Base-by-base conservation (phyloP, 2,113 vertebrate genomes). In the Calidris pygmaea region DNA sequence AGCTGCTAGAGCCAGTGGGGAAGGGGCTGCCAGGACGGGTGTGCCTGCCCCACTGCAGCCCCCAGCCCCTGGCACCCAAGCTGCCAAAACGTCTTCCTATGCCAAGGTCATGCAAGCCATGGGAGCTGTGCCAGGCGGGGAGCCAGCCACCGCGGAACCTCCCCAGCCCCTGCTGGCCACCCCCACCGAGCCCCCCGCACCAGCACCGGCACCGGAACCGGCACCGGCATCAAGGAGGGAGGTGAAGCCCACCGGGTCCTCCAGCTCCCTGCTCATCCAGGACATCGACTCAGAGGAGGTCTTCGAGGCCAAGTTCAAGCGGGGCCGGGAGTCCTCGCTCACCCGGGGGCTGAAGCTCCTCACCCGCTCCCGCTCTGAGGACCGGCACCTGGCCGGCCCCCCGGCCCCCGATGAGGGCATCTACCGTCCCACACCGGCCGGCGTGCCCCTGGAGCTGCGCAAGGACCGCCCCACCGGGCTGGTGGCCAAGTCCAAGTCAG, bases 271-370 rank as follows among this genome's bases (percentile, higher is more conserved):
- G 50, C 39, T 87, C 60, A 98, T 99, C 16, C 97, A 98, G 73
- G 99, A 99, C 96, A 98, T 99, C 4, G 98, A 98, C 58, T 99
- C 99, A 0, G 99, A 99, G 95, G 99, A 99, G n/a, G 98, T 99
- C 56, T 99, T 99, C 22, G 99, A 99, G 89, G 98, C 99, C 22
- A 99, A 99, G 84, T 99, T 99, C 95, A 99, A 99, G 95, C 98
- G 99, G 81, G 95, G 97, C 55, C 98, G 99, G 0, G 98, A 99
- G 87, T 99, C 99, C 2, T 99, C 99, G 3, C 98, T 99, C 48
- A 98, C 98, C 14, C 98, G 99, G 52, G 98, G 99, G 22, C 96
- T 99, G 26, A 99, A 99, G 88, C 98, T 99, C 35, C 98, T 99
- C 58, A 98, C 98, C 34, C 97, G 99, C 77, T 98, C 99, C 47